Conservation (phyloP, 2,888 invertebrate species). For the Thysanoteuthis rhombus region DNA sequence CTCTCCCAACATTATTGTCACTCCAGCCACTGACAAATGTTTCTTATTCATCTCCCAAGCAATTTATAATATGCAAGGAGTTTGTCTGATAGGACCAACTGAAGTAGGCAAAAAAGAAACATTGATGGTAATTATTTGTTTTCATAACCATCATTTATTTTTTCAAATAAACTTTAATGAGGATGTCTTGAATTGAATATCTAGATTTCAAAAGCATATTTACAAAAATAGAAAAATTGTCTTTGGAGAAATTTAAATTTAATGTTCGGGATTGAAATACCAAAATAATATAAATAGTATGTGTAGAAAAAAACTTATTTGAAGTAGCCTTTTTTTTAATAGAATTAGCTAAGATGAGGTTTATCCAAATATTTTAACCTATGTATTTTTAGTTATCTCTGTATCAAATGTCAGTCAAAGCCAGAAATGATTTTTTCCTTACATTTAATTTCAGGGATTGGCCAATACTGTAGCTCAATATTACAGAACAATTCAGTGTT, state of each 20-base stretch:
- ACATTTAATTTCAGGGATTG: conserved; percentile 14
- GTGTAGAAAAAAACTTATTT: neutral
- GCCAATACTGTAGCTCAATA: conserved; percentile 14
- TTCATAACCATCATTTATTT: neutral
- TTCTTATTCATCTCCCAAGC: conserved; percentile 66
- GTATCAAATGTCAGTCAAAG: neutral
- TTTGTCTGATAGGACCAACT: conserved; percentile 59
- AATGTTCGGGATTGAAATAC: too few species aligned
- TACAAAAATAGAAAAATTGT: too few species aligned
- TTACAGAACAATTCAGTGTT: neutral
- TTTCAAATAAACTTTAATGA: neutral
- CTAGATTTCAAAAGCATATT: too few species aligned
- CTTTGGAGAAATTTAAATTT: too few species aligned
- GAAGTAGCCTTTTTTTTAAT: neutral
- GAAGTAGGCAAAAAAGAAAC: conserved; percentile 67
- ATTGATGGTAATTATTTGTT: conserved; percentile 54
- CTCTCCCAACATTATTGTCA: conserved; percentile 57
- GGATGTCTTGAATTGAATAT: too few species aligned
- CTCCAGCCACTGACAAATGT: conserved; percentile 65
- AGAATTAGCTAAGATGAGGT: neutral
- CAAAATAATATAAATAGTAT: too few species aligned
- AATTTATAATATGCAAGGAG: conserved; percentile 58
- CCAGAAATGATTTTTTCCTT: neutral
- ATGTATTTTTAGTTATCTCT: neutral
- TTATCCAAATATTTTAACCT: neutral